These are phyloP conservation scores for Staurois parvus DNA, from an alignment of 2,797 vertebrate genomes.

Conservation along the genomic window DNA sequence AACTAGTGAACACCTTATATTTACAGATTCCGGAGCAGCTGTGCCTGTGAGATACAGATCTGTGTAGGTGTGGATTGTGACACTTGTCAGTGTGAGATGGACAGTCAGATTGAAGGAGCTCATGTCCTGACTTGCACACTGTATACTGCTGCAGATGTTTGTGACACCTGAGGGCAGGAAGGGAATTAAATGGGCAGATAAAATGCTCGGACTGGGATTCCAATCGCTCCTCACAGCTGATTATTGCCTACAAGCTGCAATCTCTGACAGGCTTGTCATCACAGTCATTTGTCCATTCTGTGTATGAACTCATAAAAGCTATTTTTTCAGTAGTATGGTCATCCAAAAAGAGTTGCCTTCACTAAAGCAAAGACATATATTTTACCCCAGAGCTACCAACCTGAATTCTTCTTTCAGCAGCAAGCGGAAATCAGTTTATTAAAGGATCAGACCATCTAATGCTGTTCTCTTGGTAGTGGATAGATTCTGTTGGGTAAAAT, in stretches of 20 bases:
- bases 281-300: neutral
- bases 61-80: neutral
- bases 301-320: neutral
- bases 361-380: too few relatives aligned
- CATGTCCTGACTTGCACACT: conserved; percentile 23
- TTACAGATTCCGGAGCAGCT: neutral
- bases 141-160: conserved; percentile 19
- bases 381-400: too few relatives aligned
- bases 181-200: neutral
- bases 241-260: neutral
- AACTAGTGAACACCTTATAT: neutral
- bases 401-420: too few relatives aligned
- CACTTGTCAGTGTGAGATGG: conserved; percentile 6
- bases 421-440: too few relatives aligned
- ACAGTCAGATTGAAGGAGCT: neutral
- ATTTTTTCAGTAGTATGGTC: too few relatives aligned
- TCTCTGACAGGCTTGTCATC: neutral
- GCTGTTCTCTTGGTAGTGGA: too few relatives aligned
- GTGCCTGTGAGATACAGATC: neutral
- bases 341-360: too few relatives aligned
- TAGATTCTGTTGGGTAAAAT: too few relatives aligned
- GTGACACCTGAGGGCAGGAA: conserved; percentile 31
- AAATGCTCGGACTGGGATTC: conserved; percentile 13
- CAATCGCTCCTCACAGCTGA: neutral
- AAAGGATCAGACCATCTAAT: too few relatives aligned